Percentiles rank a stretch among this genome's conserved stretches.
phyloP scores from a whole-genome alignment of 2,797 vertebrate genomes.

The Peromyscus nudipes region DNA sequence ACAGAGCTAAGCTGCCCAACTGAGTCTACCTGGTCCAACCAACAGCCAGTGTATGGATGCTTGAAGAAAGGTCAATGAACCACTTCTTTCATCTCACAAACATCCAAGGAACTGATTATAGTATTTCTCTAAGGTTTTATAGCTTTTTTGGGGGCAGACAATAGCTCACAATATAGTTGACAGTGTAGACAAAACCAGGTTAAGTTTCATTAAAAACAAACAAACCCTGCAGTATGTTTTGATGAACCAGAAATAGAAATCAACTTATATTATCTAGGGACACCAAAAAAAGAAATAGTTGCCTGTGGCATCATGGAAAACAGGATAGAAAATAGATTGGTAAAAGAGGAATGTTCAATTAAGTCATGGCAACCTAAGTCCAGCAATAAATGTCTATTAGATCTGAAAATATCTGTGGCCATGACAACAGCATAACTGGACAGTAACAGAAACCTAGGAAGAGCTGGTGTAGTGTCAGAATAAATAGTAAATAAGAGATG shows the following conservation, averaged over 20 bases:
- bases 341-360: neutral
- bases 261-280: neutral
- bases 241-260: constrained; percentile 21
- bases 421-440: neutral
- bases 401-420: neutral
- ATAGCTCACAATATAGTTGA: neutral
- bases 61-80: constrained; percentile 7
- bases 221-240: neutral
- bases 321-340: neutral
- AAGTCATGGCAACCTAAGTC: neutral
- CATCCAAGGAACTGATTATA: neutral
- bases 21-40: neutral
- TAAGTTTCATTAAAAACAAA: neutral
- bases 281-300: neutral
- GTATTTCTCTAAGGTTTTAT: neutral
- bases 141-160: neutral
- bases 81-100: neutral
- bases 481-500: neutral
- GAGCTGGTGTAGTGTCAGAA: neutral
- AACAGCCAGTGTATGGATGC: neutral
- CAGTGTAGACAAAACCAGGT: neutral
- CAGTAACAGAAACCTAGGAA: neutral
- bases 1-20: neutral
- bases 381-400: neutral
- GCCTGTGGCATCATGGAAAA: neutral